These are phyloP conservation scores for Hepsetus odoe DNA, from an alignment of 2,113 vertebrate genomes.

Conservation along the genomic window DNA sequence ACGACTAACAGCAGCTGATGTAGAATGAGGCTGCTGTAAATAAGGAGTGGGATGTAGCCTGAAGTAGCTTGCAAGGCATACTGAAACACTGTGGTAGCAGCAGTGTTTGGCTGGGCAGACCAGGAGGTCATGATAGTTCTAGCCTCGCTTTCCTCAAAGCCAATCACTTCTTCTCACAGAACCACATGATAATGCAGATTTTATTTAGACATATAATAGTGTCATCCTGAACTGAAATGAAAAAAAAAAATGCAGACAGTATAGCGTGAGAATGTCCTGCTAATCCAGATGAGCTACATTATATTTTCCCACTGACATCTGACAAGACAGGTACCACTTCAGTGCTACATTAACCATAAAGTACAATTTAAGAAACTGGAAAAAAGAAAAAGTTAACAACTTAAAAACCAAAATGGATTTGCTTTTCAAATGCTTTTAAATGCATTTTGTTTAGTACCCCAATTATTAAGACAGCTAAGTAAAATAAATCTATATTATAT, in stretches of 20 bases:
- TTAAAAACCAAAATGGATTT: no score
- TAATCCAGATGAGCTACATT: constrained; percentile 2
- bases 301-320: background rate
- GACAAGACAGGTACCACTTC: background rate
- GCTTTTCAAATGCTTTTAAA: no score
- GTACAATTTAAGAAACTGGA: no score
- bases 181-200: background rate
- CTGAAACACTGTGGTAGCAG: background rate
- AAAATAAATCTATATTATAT: no score
- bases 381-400: no score
- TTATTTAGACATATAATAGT: background rate
- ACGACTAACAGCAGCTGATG: constrained; percentile 23
- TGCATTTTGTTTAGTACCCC: no score
- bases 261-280: no score
- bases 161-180: constrained; percentile 1
- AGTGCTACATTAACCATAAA: no score
- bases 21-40: background rate
- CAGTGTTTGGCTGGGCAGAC: constrained; percentile 4
- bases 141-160: background rate
- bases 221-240: no score
- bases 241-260: no score
- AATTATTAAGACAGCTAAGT: no score
- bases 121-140: no score
- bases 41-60: background rate
- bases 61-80: background rate